Percentiles rank a stretch among this genome's conserved stretches.
These are phyloP conservation scores for Microcaecilia unicolor DNA, from an alignment of 2,797 vertebrate species.

Conservation along the genomic window DNA sequence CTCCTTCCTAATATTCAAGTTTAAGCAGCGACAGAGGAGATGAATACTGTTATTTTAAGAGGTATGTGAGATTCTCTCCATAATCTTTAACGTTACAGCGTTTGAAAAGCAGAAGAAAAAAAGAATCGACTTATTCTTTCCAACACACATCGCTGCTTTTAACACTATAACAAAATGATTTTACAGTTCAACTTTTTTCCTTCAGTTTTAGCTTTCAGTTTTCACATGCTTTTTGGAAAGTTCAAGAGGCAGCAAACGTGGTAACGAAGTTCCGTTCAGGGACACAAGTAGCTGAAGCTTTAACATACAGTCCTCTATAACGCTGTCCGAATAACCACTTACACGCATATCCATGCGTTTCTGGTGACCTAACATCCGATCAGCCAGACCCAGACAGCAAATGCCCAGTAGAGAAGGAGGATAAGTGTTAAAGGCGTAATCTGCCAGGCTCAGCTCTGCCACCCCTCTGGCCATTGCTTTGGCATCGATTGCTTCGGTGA, in stretches of 20 bases:
- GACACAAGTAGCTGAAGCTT: conserved; percentile 73
- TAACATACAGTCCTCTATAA: conserved; percentile 61
- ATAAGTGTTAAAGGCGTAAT: conserved; percentile 80
- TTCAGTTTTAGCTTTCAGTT: background rate
- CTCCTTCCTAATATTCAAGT: rapidly evolving
- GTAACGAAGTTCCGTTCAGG: conserved; percentile 63
- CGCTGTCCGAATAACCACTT: conserved; percentile 31
- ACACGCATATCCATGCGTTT: conserved; percentile 16
- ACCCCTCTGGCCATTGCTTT: conserved; percentile 58
- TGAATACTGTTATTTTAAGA: background rate
- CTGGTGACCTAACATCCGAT: conserved; percentile 48
- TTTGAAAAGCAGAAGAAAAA: background rate
- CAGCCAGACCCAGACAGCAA: conserved; percentile 65
- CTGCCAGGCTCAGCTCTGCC: conserved; percentile 81
- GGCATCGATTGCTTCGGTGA: conserved; percentile 31
- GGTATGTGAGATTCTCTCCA: background rate
- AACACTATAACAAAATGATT: background rate
- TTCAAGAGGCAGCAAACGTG: conserved; percentile 33
- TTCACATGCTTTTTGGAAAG: conserved; percentile 17
- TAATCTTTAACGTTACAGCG: background rate
- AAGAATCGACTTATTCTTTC: background rate
- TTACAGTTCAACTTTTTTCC: background rate
- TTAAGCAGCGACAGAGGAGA: background rate
- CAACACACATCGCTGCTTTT: background rate
- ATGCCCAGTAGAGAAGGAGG: conserved; percentile 72